phyloP scores from a whole-genome alignment of 2,113 vertebrate species.

The Ageneiosus marmoratus region DNA sequence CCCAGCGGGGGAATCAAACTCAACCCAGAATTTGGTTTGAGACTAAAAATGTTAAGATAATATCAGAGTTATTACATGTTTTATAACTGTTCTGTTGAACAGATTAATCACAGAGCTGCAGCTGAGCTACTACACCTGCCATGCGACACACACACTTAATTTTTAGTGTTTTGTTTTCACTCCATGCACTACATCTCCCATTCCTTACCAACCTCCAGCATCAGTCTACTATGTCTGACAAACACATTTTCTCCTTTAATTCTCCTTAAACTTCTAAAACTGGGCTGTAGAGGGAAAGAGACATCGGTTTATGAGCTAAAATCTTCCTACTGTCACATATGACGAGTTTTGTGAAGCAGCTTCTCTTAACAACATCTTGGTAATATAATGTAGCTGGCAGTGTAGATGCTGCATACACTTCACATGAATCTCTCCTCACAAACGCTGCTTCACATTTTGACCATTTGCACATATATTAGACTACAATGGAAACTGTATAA shows the following conservation, averaged over 20 bases:
- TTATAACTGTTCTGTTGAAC: neutral
- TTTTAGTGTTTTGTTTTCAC: neutral
- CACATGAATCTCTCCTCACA: neutral
- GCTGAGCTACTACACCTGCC: neutral
- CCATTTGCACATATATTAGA: neutral
- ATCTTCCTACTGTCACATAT: neutral
- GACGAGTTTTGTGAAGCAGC: neutral
- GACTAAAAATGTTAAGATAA: neutral
- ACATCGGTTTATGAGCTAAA: conserved; percentile 51
- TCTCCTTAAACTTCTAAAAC: conserved; percentile 79
- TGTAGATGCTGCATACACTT: neutral
- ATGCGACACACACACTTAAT: conserved; percentile 12
- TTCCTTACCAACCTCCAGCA: conserved; percentile 83
- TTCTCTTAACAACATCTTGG: neutral
- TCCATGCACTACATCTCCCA: conserved; percentile 41
- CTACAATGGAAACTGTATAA: neutral
- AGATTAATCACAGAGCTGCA: neutral
- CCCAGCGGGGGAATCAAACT: too few species aligned
- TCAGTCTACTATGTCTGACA: conserved; percentile 94
- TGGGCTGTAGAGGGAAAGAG: conserved; percentile 87
- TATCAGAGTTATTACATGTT: neutral
- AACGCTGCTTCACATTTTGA: neutral
- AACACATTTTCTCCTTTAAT: conserved; percentile 93
- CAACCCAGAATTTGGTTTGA: too few species aligned
- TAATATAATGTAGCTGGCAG: neutral